Conservation (phyloP, 2,797 vertebrate species). For the Notolepis coatsorum region DNA sequence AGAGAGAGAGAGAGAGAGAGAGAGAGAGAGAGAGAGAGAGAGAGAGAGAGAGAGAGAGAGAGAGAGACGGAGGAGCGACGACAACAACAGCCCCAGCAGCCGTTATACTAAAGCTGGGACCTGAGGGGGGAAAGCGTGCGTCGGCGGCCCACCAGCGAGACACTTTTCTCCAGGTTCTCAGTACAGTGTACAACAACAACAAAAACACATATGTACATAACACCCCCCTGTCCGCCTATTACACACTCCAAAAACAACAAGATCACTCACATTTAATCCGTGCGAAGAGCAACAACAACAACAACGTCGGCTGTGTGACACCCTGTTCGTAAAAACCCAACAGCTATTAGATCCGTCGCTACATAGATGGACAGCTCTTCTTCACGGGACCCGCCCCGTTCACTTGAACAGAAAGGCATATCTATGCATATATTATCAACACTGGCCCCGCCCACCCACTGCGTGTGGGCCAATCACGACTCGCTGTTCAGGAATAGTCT, state of each 20-base stretch:
- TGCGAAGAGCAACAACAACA: slow-evolving; percentile 53
- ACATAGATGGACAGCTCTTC: slow-evolving; percentile 76
- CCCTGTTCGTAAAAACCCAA: slow-evolving; percentile 64
- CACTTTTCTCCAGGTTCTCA: slow-evolving; percentile 23
- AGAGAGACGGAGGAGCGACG: too few species aligned
- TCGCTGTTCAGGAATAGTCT: neutral
- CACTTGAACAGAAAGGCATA: slow-evolving; percentile 67
- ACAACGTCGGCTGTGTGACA: slow-evolving; percentile 48
- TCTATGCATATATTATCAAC: slow-evolving; percentile 71
- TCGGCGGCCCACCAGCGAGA: slow-evolving; percentile 44
- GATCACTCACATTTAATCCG: slow-evolving; percentile 78
- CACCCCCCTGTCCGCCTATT: too few species aligned
- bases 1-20: too few species aligned
- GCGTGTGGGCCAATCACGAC: slow-evolving; percentile 78
- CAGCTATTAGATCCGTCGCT: slow-evolving; percentile 67
- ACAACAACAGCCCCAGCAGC: too few species aligned
- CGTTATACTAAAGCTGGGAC: too few species aligned
- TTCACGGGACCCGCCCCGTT: slow-evolving; percentile 72
- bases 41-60: too few species aligned
- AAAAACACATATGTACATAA: neutral
- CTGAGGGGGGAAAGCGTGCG: slow-evolving; percentile 37
- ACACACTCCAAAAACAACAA: slow-evolving; percentile 10
- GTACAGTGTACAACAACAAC: neutral
- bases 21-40: too few species aligned
- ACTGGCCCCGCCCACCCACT: too few species aligned